A percentile compares a stretch with the other conserved stretches of the same genome.
Conservation (phyloP, 2,113 vertebrate genomes). For the Elaphurus davidianus region DNA sequence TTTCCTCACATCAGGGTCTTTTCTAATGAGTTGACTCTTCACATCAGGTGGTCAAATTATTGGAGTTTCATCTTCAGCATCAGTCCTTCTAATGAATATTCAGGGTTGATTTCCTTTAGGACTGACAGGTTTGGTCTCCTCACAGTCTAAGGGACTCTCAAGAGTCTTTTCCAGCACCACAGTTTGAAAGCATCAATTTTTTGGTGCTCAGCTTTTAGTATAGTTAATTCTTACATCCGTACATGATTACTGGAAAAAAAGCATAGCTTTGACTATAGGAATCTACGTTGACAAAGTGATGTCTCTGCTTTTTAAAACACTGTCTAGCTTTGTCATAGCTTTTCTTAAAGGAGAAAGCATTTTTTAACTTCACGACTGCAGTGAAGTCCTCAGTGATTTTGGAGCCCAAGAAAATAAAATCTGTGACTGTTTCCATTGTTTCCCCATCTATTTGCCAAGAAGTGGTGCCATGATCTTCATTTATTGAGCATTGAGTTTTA, state of each 20-base stretch:
- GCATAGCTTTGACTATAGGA: background rate
- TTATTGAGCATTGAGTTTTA: background rate
- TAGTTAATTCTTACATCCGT: background rate
- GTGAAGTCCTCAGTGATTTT: background rate
- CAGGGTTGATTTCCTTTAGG: background rate
- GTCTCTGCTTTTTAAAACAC: background rate
- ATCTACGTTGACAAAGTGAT: background rate
- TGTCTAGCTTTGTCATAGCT: background rate
- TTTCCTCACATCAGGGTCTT: background rate
- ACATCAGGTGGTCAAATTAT: background rate
- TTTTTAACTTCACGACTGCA: background rate
- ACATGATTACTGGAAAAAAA: background rate
- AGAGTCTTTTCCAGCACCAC: background rate
- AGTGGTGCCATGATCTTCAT: background rate
- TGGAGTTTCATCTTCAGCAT: background rate
- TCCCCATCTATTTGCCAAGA: background rate
- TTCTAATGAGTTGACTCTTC: background rate
- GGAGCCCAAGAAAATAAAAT: background rate
- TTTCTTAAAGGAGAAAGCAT: background rate
- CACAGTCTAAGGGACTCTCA: background rate
- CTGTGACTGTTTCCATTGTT: background rate
- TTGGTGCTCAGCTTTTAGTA: background rate
- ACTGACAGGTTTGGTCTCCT: background rate
- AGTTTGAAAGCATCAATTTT: background rate
- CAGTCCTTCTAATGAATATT: background rate